Evolutionary conservation across 2,888 invertebrate species (phyloP).

Genomic region (Callyntrura sp.): DNA sequence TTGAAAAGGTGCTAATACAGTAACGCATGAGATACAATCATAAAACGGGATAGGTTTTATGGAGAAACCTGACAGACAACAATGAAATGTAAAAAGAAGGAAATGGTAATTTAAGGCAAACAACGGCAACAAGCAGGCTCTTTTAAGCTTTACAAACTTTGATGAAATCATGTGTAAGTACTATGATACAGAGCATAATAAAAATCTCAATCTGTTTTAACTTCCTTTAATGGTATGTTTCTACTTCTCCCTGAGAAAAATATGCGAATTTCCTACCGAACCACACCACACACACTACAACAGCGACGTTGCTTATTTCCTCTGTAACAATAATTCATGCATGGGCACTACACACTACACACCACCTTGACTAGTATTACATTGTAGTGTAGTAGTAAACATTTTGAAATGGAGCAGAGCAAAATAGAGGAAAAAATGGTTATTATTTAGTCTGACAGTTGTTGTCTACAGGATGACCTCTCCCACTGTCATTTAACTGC

Average conservation of each 20-base stretch:
- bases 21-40: neutral
- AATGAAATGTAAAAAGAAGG: neutral
- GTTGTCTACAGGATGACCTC: slow-evolving; percentile 15
- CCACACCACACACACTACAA: neutral
- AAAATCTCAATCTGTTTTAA: slow-evolving; percentile 63
- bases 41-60: slow-evolving; percentile 52
- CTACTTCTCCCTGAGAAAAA: slow-evolving; percentile 39
- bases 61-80: slow-evolving; percentile 12
- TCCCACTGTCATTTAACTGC: slow-evolving; percentile 52
- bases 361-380: neutral
- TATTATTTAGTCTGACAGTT: slow-evolving; percentile 23
- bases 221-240: slow-evolving; percentile 68
- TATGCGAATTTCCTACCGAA: slow-evolving; percentile 52
- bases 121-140: too few relatives aligned
- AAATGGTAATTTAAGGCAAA: neutral
- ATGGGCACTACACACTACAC: too few relatives aligned
- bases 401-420: neutral
- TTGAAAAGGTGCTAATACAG: neutral
- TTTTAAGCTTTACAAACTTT: too few relatives aligned
- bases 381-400: neutral
- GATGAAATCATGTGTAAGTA: neutral
- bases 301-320: slow-evolving; percentile 2
- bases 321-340: neutral
- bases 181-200: slow-evolving; percentile 7
- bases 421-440: neutral